Evolutionary conservation across 2,113 vertebrate species (phyloP), one percentile per base, ranked within the genome.

Genomic region (Etheostoma cragini): DNA sequence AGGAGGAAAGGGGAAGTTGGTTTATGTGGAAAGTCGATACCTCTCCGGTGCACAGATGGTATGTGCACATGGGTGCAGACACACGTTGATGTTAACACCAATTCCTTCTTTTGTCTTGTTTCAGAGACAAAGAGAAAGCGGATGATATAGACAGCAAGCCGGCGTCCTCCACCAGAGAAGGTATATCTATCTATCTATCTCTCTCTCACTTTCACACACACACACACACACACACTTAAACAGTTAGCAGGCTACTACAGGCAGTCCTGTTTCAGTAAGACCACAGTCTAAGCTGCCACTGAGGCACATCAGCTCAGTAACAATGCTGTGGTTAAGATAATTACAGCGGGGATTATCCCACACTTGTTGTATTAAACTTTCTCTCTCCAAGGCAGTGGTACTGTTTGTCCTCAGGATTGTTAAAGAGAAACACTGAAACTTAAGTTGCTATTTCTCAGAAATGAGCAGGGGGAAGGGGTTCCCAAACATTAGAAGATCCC

Each of bases 121-220:
- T 75, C 85, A 96, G 94, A 93, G 84, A 90, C 71, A 70, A 84
- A 85, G 54, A 88, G 58, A 69, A 89, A 91, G 89, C 69, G 92
- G 81, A 95, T 95, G 95, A 92, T 93, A 81, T 95, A 94, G 84
- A 92, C 76, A 76, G 70, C 80, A 87, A 58, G 75, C 66, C 26
- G 42, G 66, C 24, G 62, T 92, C 91, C 88, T 94, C 92, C 89
- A 86, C 83, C 89, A 91, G 92, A 95, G 89, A 95, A 94, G 94
- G 94, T 96, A 92, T 0, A 8, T 19, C 17, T n/a, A n/a, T n/a
- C n/a, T n/a, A n/a, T n/a, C n/a, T n/a, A n/a, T n/a, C n/a, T n/a
- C n/a, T n/a, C n/a, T n/a, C n/a, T n/a, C n/a, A n/a, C n/a, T n/a
- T n/a, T n/a, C n/a, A n/a, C n/a, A 26, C 38, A n/a, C 56, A 64